Base-by-base conservation (phyloP, 2,888 invertebrate species). In the Drosophila kambysellisi region DNA sequence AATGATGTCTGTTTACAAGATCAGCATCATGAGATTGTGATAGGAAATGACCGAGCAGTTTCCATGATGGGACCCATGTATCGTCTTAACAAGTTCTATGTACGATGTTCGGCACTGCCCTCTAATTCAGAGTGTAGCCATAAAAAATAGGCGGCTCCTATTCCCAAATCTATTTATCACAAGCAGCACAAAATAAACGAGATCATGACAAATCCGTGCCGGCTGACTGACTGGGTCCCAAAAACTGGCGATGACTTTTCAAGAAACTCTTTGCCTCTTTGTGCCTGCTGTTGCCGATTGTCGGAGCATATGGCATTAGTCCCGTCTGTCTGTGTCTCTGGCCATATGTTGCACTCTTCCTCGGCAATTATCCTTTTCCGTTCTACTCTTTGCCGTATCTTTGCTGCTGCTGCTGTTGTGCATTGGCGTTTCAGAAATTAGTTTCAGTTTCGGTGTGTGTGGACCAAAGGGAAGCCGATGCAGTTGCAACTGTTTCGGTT, bases 281-380 rank as follows among this genome's bases (percentile, higher is more conserved):
- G 69, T 81, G 79, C 88, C 88, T 83, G 88, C 69, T 81, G 70
- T 68, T 52, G 67, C 37, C 61, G 51, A 35, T 65, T 46, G 64
- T 30, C 53, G 52, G 60, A 61, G 73, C 79, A 81, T 76, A 70
- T 73, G 63, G 71, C 69, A 54, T 52, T 48, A 35, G 74, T 56
- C 30, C 51, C 48, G 66, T 73, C 54, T 54, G 74, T 74, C 67
- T 76, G 75, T 73, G 52, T 61, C 73, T 74, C 69, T 76, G 70
- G 73, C 83, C 91, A 91, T 91, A 89, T 91, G 90, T 70, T 90
- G 61, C 75, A 80, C 79, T 87, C 81, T 85, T 73, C 35, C 75
- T 76, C 76, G 83, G 89, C 87, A 87, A 89, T 87, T 87, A 87
- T 87, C 89, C 89, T 88, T 87, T 76, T 72, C 82, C 82, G 61